phyloP scores from a whole-genome alignment of 2,888 invertebrate species.

The Galerucella calmariensis region DNA sequence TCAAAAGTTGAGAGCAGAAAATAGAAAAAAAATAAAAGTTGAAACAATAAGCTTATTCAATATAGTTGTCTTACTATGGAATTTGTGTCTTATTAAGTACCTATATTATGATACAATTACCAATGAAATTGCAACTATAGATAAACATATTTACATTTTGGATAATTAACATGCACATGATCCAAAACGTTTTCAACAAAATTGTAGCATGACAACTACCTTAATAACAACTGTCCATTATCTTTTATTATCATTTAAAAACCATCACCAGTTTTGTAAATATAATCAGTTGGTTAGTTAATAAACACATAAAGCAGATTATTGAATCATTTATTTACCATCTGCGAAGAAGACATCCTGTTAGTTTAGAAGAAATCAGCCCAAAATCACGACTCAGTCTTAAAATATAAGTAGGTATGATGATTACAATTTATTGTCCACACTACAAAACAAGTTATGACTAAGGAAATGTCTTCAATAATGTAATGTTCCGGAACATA shows the following conservation, averaged over 20 bases:
- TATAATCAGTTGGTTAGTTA: background rate
- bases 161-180: no score
- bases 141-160: no score
- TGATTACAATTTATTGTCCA: background rate
- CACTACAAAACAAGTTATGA: slow-evolving; percentile 1
- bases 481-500: background rate
- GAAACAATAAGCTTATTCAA: no score
- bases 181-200: no score
- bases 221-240: background rate
- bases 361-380: background rate
- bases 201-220: no score
- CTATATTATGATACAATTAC: no score
- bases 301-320: background rate
- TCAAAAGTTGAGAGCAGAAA: no score
- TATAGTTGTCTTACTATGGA: no score
- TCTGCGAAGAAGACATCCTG: slow-evolving; percentile 1
- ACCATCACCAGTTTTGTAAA: background rate
- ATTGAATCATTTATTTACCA: background rate
- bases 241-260: background rate
- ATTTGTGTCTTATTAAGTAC: no score
- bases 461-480: background rate
- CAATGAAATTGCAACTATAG: no score
- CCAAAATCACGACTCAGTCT: background rate
- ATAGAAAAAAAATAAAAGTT: no score
- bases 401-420: background rate